Base-by-base conservation (phyloP, 2,888 invertebrate species). In the Sinhomidia bicolor region DNA sequence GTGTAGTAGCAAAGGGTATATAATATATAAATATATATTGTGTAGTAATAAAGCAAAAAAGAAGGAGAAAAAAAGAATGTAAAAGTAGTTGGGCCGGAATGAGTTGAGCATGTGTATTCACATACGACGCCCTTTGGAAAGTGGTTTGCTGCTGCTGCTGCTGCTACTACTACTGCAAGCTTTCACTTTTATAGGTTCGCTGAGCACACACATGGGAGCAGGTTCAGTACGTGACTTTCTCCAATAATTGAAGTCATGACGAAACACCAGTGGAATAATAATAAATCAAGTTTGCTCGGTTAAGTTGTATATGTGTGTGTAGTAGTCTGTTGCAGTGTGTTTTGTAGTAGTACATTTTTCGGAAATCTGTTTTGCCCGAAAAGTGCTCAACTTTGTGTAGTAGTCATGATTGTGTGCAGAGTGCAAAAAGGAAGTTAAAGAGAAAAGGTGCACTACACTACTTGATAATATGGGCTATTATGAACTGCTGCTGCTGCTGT, bases 181-280 rank as follows among this genome's bases (percentile, higher is more conserved):
- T 79, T 79, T 85, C 85, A 76, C 68, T 85, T 85, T 85, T 85
- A 85, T 85, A 79, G 85, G 85, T 85, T 78, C 41, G 79, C 68
- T 85, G 85, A 85, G 85, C 79, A 88, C 84, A 84, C 88, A 79
- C 78, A 79, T 84, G 79, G 84, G 84, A 83, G 51, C 76, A 78
- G 83, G 74, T 57, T 78, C 57, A 9, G 89, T 80, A 90, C 90
- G 90, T 90, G 90, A 90, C 90, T 89, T 85, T 89, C 88, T 88
- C 86, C 79, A 88, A 90, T 90, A 89, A 90, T 90, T 89, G 89
- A 84, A 88, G 88, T 86, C 85, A 90, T 89, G 85, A 85, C 80
- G 85, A 88, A 89, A 89, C 90, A 86, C 88, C 84, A 29, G 29
- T 29, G 79, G 90, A 90, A 88, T 90, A 88, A 82, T 68, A 90